Base-by-base conservation (phyloP, 1,140 invertebrate genomes). In the Thrips palmi region DNA sequence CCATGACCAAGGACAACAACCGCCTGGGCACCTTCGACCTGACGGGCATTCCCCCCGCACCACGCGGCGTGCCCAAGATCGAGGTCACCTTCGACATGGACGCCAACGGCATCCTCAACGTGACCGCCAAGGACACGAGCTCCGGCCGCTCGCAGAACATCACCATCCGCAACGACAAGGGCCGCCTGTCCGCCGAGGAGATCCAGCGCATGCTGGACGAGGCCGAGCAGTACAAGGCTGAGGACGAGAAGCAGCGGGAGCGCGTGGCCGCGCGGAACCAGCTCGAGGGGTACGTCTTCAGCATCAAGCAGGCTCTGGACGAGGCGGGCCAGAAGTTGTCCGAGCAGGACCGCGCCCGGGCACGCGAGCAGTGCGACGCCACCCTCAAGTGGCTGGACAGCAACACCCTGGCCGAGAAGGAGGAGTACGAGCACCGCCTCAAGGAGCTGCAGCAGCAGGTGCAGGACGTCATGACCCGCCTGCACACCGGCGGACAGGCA, bases 161-260 rank as follows among this genome's bases (percentile, higher is more conserved):
- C 40, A 76, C 80, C 19, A 93, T 93, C 39, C 87, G 81, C 17
- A 94, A 94, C 51, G 88, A 94, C 52, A 92, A 91, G 54, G 86
- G 88, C 2, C 70, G 88, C 15, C 62, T 94, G 2, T 77, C 72
- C 17, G 87, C 91, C 52, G 78, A 80, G 18, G 87, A 94, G 48
- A 94, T 94, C 46, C 85, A 93, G 48, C 65, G 75, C 21, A 96
- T 94, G 89, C 64, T 96, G 8, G 56, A 65, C n/a, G 77, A 81
- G 22, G 76, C 77, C 6, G 74, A 79, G 44, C 70, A 68, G 42
- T 79, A 74, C 49, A 70, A 68, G 44, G 58, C 62, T 15, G 73
- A 77, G 51, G 75, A 79, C 47, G 71, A 77, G 23, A 64, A 64
- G 27, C 68, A 72, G 37, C 64, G 62, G 34, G 64, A 74, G 36